phyloP scores from a whole-genome alignment of 1,140 invertebrate genomes.

The Panagrolaimus sp. region DNA sequence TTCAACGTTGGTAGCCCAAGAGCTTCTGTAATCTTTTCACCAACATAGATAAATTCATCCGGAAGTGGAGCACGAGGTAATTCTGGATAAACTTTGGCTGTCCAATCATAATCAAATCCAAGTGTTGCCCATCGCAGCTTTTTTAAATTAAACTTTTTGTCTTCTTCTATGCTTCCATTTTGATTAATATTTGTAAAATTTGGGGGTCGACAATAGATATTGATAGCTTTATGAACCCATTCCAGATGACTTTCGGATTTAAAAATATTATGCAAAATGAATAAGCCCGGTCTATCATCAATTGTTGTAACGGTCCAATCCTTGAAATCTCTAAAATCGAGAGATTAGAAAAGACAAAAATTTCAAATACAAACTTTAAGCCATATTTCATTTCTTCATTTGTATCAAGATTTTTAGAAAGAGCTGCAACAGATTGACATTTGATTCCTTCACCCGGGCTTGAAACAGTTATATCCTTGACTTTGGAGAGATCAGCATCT shows the following conservation, averaged over 20 bases:
- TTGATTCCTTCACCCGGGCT: neutral
- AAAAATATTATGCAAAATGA: conserved; percentile 29
- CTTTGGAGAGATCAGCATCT: neutral
- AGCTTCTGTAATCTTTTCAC: conserved; percentile 23
- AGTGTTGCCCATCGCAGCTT: conserved; percentile 35
- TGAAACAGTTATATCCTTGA: neutral
- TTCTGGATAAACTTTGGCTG: conserved; percentile 59
- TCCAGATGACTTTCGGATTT: conserved; percentile 24
- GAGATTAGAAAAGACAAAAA: neutral
- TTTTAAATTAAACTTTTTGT: conserved; percentile 18
- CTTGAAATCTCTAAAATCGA: neutral
- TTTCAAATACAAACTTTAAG: conserved; percentile 3
- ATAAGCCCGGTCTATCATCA: conserved; percentile 31
- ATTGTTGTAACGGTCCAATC: conserved; percentile 42
- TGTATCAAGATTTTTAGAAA: neutral
- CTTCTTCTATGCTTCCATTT: conserved; percentile 21
- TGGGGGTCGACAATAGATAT: conserved; percentile 46
- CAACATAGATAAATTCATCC: conserved; percentile 39
- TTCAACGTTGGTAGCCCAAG: conserved; percentile 36
- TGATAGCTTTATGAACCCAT: conserved; percentile 41
- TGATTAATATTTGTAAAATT: conserved; percentile 48
- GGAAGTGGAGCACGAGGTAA: conserved; percentile 31
- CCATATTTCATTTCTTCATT: neutral
- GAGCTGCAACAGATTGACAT: neutral
- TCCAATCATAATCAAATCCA: conserved; percentile 63